Base-by-base conservation (phyloP, 2,888 invertebrate species). In the Agonopterix arenella region DNA sequence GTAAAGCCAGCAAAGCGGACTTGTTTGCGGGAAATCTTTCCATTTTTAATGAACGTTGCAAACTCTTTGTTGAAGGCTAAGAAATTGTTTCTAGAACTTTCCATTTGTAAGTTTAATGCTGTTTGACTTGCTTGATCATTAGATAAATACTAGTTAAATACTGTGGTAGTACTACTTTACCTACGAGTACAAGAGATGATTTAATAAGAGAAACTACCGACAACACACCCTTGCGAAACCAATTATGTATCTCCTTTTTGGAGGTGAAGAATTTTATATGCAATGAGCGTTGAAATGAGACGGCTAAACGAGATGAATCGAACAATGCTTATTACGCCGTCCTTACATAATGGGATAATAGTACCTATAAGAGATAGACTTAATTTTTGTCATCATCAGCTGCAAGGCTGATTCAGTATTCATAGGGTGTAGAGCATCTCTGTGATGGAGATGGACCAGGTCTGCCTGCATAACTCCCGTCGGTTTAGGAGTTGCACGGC, bases 41-140 rank as follows among this genome's bases (percentile, higher is more conserved):
- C 49, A 53, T 53, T 53, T 53, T 50, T 53, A 53, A 53, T 48
- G 53, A 50, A 50, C 44, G 28, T 47, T 47, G 38, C 46, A 40
- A 28, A 28, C 46, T 40, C 13, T 38, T 38, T 46, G 53, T 28
- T 28, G 50, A 57, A 59, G 61, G 64, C 64, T 9, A 4, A 40
- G 40, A 40, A 40, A 40, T 40, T 36, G 36, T 16, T 44, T 44
- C 44, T 44, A 13, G 44, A 44, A 4, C 44, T 8, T 13, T 13
- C 16, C 9, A 42, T 11, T 42, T 16, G 40, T 18, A 18, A 44
- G 13, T n/a, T 11, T 42, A 42, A 42, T 11, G 42, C 44, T 44
- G 11, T 42, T 42, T 5, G 28, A 28, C 28, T 28, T 28, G 40
- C n/a, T 40, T 40, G n/a, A 40, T 40, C 40, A n/a, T 40, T 40